Evolutionary conservation across 2,797 vertebrate species (phyloP).

Genomic region (Carduelis carduelis): DNA sequence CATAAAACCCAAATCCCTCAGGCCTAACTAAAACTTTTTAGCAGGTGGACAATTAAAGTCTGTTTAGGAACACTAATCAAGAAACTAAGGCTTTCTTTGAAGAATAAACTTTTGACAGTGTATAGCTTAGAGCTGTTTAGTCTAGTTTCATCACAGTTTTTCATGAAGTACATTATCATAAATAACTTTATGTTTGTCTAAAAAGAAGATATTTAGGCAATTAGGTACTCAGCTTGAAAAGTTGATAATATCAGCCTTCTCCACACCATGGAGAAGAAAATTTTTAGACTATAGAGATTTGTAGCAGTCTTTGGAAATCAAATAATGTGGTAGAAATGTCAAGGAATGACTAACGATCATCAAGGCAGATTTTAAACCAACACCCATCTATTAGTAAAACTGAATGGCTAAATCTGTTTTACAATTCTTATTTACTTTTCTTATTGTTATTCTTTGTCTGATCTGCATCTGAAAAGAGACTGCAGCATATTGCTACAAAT

Average conservation of each 20-base stretch:
- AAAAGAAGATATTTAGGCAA: not conserved
- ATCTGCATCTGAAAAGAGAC: not conserved
- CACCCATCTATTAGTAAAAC: not conserved
- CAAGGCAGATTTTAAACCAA: not conserved
- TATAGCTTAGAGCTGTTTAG: not conserved
- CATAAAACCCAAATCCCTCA: not conserved
- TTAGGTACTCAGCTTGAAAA: not conserved
- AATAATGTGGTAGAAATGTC: not conserved
- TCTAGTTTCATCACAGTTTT: not conserved
- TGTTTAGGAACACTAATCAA: not conserved
- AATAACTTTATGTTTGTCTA: not conserved
- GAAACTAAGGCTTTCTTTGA: not conserved
- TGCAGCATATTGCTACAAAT: not conserved
- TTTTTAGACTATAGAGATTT: not conserved
- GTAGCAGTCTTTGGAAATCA: not conserved
- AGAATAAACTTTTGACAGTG: not conserved
- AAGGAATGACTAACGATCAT: not conserved
- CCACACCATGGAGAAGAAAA: not conserved
- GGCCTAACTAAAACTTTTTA: not conserved
- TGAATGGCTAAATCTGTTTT: not conserved
- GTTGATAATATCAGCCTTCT: not conserved
- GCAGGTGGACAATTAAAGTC: not conserved
- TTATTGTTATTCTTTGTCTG: not conserved
- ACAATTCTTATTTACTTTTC: not conserved
- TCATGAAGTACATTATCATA: not conserved